Evolutionary conservation across 2,888 invertebrate genomes (phyloP).

Genomic region (Lycophotia porphyrea): DNA sequence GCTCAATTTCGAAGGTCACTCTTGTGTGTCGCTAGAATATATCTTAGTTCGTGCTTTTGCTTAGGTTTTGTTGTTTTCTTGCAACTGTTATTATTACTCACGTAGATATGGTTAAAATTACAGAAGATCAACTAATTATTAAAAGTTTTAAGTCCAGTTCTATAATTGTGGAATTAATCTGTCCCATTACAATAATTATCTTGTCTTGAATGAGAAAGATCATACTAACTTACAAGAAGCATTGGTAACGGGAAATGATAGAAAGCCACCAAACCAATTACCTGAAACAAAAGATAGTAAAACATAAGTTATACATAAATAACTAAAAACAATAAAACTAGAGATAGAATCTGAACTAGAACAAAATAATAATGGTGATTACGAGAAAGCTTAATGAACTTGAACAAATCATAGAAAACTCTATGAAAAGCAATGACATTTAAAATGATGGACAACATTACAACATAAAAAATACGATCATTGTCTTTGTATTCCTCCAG

Average conservation of each 20-base stretch:
- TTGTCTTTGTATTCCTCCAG: slow-evolving; percentile 65
- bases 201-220: slow-evolving; percentile 7
- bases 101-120: neutral
- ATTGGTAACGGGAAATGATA: neutral
- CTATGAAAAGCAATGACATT: slow-evolving; percentile 30
- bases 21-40: slow-evolving; percentile 44
- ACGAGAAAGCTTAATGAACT: slow-evolving; percentile 15
- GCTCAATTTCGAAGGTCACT: slow-evolving; percentile 71
- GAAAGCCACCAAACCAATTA: slow-evolving; percentile 45
- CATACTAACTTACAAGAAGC: slow-evolving; percentile 25
- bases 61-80: slow-evolving; percentile 10
- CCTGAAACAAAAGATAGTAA: slow-evolving; percentile 64
- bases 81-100: neutral
- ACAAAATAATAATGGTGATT: neutral
- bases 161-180: neutral
- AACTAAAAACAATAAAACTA: neutral
- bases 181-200: neutral
- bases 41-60: slow-evolving; percentile 36
- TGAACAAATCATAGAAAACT: slow-evolving; percentile 2
- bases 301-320: slow-evolving; percentile 4
- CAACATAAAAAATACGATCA: slow-evolving; percentile 60
- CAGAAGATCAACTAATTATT: neutral
- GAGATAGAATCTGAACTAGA: neutral
- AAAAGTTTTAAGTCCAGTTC: neutral
- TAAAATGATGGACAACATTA: slow-evolving; percentile 52